Evolutionary conservation across 2,888 invertebrate genomes (phyloP).

Genomic region (Prenolepis imparis): DNA sequence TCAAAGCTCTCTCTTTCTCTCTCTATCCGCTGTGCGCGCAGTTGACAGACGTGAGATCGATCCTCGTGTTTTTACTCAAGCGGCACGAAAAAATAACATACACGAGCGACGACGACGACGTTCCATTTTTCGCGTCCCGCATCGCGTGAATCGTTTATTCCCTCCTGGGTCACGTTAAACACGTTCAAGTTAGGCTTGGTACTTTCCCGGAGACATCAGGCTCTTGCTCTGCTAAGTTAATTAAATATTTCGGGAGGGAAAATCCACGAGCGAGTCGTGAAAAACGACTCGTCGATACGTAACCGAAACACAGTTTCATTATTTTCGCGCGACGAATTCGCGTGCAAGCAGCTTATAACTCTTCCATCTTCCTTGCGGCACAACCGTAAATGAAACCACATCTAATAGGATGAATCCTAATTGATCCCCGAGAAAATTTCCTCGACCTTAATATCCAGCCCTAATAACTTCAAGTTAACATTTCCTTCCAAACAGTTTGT

Average conservation of each 20-base stretch:
- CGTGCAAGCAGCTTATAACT: slow-evolving; percentile 8
- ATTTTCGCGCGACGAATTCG: slow-evolving; percentile 1
- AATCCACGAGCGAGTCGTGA: slow-evolving; percentile 48
- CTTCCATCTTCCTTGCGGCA: neutral
- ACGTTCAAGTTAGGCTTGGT: slow-evolving; percentile 52
- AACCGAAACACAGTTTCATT: neutral
- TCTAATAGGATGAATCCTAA: slow-evolving; percentile 31
- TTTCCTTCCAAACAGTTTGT: neutral
- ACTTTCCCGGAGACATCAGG: slow-evolving; percentile 47
- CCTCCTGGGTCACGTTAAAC: slow-evolving; percentile 69
- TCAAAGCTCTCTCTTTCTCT: slow-evolving; percentile 10
- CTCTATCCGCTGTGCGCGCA: neutral
- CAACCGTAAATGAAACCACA: slow-evolving; percentile 20
- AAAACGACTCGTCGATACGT: slow-evolving; percentile 20
- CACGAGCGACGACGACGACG: neutral
- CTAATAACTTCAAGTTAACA: neutral
- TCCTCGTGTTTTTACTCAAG: slow-evolving; percentile 38
- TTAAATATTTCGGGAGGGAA: slow-evolving; percentile 69
- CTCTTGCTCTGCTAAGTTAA: slow-evolving; percentile 47
- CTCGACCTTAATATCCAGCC: neutral
- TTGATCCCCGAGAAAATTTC: slow-evolving; percentile 2
- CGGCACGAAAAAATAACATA: slow-evolving; percentile 18
- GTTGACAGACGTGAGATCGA: slow-evolving; percentile 14
- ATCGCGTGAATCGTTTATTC: slow-evolving; percentile 51
- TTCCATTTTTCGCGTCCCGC: neutral